A percentile compares a stretch with the other conserved stretches of the same genome.
Evolutionary conservation across 2,113 vertebrate species (phyloP).

Genomic region (Lasiurus cinereus): DNA sequence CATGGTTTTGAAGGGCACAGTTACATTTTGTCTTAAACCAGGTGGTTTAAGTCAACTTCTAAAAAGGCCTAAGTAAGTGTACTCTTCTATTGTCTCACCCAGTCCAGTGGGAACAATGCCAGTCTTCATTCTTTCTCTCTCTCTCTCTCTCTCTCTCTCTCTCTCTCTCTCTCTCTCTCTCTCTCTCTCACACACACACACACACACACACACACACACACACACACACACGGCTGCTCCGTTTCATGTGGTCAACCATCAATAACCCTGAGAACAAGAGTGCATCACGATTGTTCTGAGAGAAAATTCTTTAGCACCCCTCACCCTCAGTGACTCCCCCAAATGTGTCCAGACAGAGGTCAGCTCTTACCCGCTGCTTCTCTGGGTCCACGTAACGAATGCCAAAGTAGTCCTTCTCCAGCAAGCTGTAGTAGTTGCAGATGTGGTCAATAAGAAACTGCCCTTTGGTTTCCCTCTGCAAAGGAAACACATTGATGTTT

Average conservation of each 20-base stretch:
- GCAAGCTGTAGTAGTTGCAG: slow-evolving; percentile 98
- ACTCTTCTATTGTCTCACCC: background rate
- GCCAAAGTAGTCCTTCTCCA: slow-evolving; percentile 99
- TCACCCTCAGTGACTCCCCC: background rate
- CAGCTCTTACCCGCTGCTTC: slow-evolving; percentile 95
- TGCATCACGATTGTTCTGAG: background rate
- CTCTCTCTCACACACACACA: background rate
- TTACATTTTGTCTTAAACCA: background rate
- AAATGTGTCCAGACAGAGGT: slow-evolving; percentile 3
- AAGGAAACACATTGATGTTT: slow-evolving; percentile 79
- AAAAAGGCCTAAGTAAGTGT: background rate
- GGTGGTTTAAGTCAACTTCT: background rate
- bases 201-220: background rate
- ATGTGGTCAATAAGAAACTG: slow-evolving; percentile 98
- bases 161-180: background rate
- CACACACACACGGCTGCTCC: background rate
- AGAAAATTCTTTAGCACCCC: background rate
- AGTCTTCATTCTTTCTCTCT: background rate
- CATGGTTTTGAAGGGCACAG: background rate
- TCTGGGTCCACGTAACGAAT: slow-evolving; percentile 98
- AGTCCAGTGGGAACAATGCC: background rate
- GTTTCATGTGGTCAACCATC: background rate
- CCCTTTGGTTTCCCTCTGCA: slow-evolving; percentile 97
- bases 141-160: background rate
- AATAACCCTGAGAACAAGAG: background rate